Percentiles rank a stretch among this genome's conserved stretches.
Evolutionary conservation across 1,140 invertebrate species (phyloP).

Genomic region (Macrobrachium rosenbergii): DNA sequence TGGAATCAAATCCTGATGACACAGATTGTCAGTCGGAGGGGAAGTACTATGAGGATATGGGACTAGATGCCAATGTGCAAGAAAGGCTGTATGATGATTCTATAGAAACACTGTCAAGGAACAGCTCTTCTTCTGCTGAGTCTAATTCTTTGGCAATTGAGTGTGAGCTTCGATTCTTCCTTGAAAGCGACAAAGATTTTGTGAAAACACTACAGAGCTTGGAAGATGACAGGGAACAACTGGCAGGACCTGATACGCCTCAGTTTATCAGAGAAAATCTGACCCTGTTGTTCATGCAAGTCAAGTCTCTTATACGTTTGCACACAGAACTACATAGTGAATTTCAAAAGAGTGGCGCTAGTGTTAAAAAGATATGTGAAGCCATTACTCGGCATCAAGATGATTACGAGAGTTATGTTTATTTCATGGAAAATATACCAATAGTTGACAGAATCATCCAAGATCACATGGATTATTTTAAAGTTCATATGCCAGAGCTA

Average conservation of each 20-base stretch:
- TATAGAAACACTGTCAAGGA: slow-evolving; percentile 13
- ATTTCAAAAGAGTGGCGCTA: slow-evolving; percentile 26
- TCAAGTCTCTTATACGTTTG: slow-evolving; percentile 36
- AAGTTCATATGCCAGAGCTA: slow-evolving; percentile 41
- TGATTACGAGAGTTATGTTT: slow-evolving; percentile 60
- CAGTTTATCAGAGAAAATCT: slow-evolving; percentile 45
- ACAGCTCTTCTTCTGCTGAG: slow-evolving; percentile 25
- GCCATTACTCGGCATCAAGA: slow-evolving; percentile 42
- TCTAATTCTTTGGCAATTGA: slow-evolving; percentile 47
- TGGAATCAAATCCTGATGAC: slow-evolving; percentile 19
- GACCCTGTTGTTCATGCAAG: slow-evolving; percentile 54
- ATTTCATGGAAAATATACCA: slow-evolving; percentile 64
- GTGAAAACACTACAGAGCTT: slow-evolving; percentile 51
- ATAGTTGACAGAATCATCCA: slow-evolving; percentile 47
- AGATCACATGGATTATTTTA: slow-evolving; percentile 45
- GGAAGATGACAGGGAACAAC: slow-evolving; percentile 39
- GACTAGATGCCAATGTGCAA: slow-evolving; percentile 43
- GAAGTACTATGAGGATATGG: slow-evolving; percentile 44
- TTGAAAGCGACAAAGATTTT: slow-evolving; percentile 51
- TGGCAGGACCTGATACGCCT: slow-evolving; percentile 36
- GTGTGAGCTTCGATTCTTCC: slow-evolving; percentile 48
- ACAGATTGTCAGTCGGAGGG: slow-evolving; percentile 42
- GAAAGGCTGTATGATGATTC: slow-evolving; percentile 42
- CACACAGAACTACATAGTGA: slow-evolving; percentile 50
- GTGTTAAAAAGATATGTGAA: slow-evolving; percentile 48